Base-by-base conservation (phyloP, 2,113 vertebrate species). In the Manacus vitellinus region DNA sequence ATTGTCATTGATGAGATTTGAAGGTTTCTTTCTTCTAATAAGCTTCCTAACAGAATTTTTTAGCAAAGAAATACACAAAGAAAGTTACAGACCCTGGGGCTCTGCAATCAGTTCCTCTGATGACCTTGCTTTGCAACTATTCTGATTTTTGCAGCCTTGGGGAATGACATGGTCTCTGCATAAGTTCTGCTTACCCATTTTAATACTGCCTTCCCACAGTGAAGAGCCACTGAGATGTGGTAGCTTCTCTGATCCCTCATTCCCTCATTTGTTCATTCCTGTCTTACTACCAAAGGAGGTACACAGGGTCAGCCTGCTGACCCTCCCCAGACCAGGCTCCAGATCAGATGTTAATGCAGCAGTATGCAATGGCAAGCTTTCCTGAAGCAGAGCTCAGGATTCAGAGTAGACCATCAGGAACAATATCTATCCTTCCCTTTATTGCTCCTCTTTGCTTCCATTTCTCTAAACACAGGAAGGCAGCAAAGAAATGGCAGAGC, bases 1-100 rank as follows among this genome's bases (percentile, higher is more conserved):
- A 83, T 85, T 85, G 92, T 62, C 78, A 92, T 43, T 70, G 62
- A 77, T 22, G 19, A 85, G 37, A 66, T 85, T 51, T 58, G 24
- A 83, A 78, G 35, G 12, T 7, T 49, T 91, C 84, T 72, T 22
- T 1, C n/a, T 75, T 68, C 49, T 83, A 85, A 73, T 83, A 94
- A 74, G 49, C 17, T 88, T 85, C 35, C 17, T 73, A 63, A 59
- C 12, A 62, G 63, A 65, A 92, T 62, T 68, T 61, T 41, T 89
- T 46, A 85, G 44, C 35, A 86, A 85, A 66, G 28, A 14, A 88
- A 80, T 86, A 37, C 18, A 92, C 12, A 41, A 59, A 88, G 68
- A 18, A 74, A 61, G 22, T 59, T 54, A 35, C 33, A 61, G 44
- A 44, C 65, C 78, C 63, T 39, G 15, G 11, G 44, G 33, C 61